Evolutionary conservation across 2,113 vertebrate genomes (phyloP), one percentile per base, ranked within the genome.

Genomic region (Pygathrix nemaeus): DNA sequence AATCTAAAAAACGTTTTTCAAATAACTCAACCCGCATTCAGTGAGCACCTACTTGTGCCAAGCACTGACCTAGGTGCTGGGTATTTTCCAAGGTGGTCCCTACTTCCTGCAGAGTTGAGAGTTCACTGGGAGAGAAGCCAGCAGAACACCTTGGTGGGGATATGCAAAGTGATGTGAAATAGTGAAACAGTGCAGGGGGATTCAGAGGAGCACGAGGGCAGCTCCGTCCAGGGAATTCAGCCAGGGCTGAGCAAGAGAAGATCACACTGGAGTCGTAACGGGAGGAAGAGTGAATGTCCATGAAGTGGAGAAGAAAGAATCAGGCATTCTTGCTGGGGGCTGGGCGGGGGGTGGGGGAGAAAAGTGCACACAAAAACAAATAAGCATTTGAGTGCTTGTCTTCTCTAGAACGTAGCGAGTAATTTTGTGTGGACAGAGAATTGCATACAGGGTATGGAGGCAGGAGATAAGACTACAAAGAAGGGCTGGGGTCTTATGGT

Each of bases 251-350:
- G 20, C 12, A 32, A 8, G 14, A 57, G 38, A n/a, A 38, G 38
- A 5, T n/a, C 43, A 18, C 25, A 66, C 0, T 0, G 6, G 35
- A 45, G 23, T 45, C 17, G 0, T 2, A 20, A 40, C 0, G 21
- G n/a, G 45, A 61, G 11, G 40, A 32, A 8, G 25, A 12, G 10
- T 27, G 38, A 1, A 21, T 8, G 8, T 35, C 55, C 52, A 25
- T 2, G 2, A 48, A 48, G 12, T 2, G 3, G 3, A 57, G 59
- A 79, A 59, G 73, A 38, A 94, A 92, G n/a, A 66, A 6, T 13
- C 2, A 0, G 8, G 20, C 2, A 3, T 38, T 66, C 27, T 64
- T 50, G 5, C 43, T n/a, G 52, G 43, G 43, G 43, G 43, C 17
- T 7, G 72, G 76, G 40, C 40, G 40, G 40, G n/a, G 64, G 76